Conservation (phyloP, 2,113 vertebrate species). For the Poeciliopsis occidentalis region DNA sequence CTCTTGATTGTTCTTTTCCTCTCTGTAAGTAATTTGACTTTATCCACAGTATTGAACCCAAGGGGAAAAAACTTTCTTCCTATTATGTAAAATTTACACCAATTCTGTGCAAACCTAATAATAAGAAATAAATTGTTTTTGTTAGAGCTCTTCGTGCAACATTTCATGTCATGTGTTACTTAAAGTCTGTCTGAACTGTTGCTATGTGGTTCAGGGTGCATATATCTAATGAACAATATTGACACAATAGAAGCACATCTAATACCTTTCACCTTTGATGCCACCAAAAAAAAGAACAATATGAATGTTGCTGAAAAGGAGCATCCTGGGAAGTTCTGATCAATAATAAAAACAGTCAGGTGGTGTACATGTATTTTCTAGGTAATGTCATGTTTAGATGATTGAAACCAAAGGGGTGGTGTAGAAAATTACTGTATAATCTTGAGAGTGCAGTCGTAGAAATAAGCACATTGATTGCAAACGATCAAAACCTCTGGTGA, state of each 20-base stretch:
- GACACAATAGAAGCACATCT: constrained; percentile 40
- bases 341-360: constrained; percentile 54
- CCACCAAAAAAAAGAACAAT: constrained; percentile 61
- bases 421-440: constrained; percentile 34
- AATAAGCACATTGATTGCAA: constrained; percentile 24
- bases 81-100: too few relatives aligned
- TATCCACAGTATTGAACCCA: too few relatives aligned
- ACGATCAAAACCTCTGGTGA: constrained; percentile 11
- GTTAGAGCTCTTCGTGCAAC: too few relatives aligned
- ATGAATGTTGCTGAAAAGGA: constrained; percentile 63
- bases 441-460: constrained; percentile 4
- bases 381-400: constrained; percentile 52
- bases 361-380: constrained; percentile 48
- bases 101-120: too few relatives aligned
- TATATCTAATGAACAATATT: background rate
- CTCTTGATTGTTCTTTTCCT: too few relatives aligned
- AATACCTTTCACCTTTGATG: constrained; percentile 46
- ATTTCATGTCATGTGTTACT: too few relatives aligned
- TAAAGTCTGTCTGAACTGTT: background rate
- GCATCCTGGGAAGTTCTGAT: constrained; percentile 59
- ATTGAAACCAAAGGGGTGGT: constrained; percentile 32
- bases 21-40: too few relatives aligned
- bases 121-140: too few relatives aligned
- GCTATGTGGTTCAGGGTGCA: background rate
- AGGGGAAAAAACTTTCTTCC: too few relatives aligned